Evolutionary conservation across 2,888 invertebrate genomes (phyloP), one percentile per base, ranked within the genome.

Genomic region (Diploptera punctata): DNA sequence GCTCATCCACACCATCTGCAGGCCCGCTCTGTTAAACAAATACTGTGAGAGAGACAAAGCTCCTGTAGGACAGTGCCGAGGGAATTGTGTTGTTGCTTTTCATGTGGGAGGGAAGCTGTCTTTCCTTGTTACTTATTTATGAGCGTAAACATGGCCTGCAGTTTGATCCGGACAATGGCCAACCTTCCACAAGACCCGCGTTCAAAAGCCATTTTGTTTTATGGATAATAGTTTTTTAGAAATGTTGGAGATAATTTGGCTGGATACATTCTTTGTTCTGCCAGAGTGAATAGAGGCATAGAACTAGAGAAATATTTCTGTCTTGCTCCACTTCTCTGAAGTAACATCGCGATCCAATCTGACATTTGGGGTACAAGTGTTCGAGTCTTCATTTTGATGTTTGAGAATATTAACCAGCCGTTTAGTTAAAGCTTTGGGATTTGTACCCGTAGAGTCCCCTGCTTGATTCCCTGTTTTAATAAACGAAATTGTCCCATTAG

Each of bases 51-150:
- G 18, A 43, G 65, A 65, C 65, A 65, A 65, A 47, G 65, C 65
- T 62, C 18, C 38, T 43, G 16, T 65, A 44, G 65, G 26, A 65
- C 65, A 26, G 26, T 10, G 47, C 65, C 65, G 5, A 65, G 65
- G 47, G 65, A 65, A 65, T 65, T 44, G 44, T 65, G 65, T 65
- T 65, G 47, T 65, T 65, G 65, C 65, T 65, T 29, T 26, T 29
- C 44, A 47, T 65, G 29, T 44, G 65, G 47, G 47, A 21, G 47
- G 65, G 29, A 65, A 26, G 16, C 65, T 65, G 65, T 43, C 65
- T 65, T 65, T 65, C 65, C 65, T 65, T 65, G 65, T 65, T 65
- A 65, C 44, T 65, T 65, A 65, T 65, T 65, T 65, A 65, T 65
- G 65, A 65, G 65, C 65, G 65, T 65, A 65, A 65, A 65, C 65